A percentile compares a stretch with the other conserved stretches of the same genome.
Evolutionary conservation across 2,113 vertebrate genomes (phyloP).

Genomic region (Litocranius walleri): DNA sequence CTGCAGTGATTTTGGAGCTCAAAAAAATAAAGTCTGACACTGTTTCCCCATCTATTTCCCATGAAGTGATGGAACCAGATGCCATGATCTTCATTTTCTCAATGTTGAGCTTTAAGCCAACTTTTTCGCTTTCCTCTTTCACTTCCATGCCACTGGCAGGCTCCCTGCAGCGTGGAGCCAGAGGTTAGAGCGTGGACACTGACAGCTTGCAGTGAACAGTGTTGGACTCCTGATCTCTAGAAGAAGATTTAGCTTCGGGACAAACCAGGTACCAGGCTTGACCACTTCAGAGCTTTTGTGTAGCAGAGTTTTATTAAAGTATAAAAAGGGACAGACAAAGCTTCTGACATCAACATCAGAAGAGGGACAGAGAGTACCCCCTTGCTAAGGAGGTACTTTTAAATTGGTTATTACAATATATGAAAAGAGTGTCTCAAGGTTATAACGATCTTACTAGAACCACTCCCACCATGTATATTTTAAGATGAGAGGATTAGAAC

Average conservation of each 20-base stretch:
- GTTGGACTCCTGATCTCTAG: not conserved
- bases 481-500: not conserved
- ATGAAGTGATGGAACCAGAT: no score
- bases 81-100: no score
- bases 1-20: no score
- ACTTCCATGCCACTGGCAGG: no score
- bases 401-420: not conserved
- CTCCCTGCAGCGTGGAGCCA: not conserved
- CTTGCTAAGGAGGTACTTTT: not conserved
- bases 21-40: no score
- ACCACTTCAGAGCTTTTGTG: not conserved
- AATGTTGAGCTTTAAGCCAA: no score
- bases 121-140: no score
- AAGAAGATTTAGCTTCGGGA: not conserved
- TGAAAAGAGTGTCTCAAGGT: not conserved
- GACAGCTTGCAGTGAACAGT: not conserved
- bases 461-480: not conserved
- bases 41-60: no score
- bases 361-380: not conserved
- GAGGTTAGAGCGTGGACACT: not conserved
- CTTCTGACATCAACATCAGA: not conserved
- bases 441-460: not conserved
- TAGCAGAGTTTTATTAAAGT: not conserved
- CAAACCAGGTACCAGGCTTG: not conserved
- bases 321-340: not conserved